Percentiles rank a stretch among this genome's conserved stretches.
phyloP scores from a whole-genome alignment of 2,113 vertebrate genomes.

The Acrocephalus kingi region DNA sequence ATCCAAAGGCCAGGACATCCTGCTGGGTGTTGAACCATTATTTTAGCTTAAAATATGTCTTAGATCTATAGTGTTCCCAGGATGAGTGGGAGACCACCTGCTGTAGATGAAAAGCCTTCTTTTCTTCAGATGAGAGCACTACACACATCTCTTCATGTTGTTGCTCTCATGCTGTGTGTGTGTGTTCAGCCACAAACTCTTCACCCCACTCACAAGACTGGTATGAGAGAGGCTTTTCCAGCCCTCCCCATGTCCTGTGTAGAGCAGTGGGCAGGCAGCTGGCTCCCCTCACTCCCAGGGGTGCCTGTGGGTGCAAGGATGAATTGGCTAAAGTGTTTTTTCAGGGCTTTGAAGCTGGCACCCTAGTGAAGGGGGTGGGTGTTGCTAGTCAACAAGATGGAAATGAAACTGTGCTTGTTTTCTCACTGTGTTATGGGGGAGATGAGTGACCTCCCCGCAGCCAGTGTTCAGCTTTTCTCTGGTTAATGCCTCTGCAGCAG shows the following conservation, averaged over 20 bases:
- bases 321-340: constrained; percentile 30
- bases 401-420: constrained; percentile 20
- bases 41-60: neutral
- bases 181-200: neutral
- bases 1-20: neutral
- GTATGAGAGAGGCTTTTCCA: neutral
- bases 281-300: neutral
- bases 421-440: neutral
- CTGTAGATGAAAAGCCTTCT: neutral
- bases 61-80: neutral
- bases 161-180: neutral
- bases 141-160: neutral
- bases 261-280: neutral
- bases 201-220: neutral
- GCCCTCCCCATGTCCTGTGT: neutral
- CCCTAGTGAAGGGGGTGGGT: neutral
- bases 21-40: neutral
- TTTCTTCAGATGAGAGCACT: neutral
- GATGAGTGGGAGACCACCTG: constrained; percentile 1
- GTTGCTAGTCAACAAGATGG: neutral
- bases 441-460: neutral
- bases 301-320: neutral
- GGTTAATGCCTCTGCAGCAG: neutral
- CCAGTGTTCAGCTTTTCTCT: neutral
- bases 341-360: constrained; percentile 47